Conservation (phyloP, 2,113 vertebrate genomes). For the Camelus bactrianus region DNA sequence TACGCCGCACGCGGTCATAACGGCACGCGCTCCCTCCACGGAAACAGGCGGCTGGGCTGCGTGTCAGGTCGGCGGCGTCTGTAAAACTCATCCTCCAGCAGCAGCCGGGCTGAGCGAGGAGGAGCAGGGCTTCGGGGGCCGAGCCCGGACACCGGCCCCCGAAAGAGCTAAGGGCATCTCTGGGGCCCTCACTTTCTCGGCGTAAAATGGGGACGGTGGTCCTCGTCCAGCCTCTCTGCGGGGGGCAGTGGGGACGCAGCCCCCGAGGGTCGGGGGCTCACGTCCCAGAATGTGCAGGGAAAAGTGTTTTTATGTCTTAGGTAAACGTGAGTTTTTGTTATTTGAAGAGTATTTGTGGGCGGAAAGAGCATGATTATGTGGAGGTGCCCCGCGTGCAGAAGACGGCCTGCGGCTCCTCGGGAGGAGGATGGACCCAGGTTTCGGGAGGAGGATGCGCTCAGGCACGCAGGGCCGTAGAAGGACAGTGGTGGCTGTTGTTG, state of each 20-base stretch:
- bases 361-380: background rate
- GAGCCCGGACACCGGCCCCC: background rate
- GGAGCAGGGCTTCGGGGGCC: background rate
- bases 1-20: background rate
- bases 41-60: background rate
- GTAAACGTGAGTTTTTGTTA: background rate
- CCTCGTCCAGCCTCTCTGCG: background rate
- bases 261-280: background rate
- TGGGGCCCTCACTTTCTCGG: background rate
- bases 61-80: background rate
- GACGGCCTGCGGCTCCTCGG: background rate
- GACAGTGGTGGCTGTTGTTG: background rate
- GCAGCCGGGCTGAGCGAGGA: background rate
- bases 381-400: too few relatives aligned
- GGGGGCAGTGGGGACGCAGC: rapidly evolving
- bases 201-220: background rate
- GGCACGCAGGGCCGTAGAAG: background rate
- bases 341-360: background rate
- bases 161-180: too few relatives aligned
- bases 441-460: background rate
- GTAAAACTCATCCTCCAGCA: background rate
- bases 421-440: background rate
- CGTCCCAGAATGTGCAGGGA: too few relatives aligned
- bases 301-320: background rate
- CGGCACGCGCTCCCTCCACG: rapidly evolving